These are phyloP conservation scores for Triplophysa tibetana DNA, from an alignment of 2,113 vertebrate species.

Conservation along the genomic window DNA sequence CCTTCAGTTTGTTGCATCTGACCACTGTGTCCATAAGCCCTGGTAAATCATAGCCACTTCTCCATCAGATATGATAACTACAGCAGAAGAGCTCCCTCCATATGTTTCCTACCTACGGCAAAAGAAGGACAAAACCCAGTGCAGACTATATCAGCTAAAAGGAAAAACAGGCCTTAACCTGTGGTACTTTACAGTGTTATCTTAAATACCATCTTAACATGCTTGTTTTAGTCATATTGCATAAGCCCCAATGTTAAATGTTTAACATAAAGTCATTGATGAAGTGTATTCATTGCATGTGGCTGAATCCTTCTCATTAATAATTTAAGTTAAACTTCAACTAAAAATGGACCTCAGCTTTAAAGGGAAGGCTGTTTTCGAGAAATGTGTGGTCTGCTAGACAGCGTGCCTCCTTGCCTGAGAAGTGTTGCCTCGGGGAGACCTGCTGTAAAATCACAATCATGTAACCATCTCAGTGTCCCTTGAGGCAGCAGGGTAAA, in stretches of 20 bases:
- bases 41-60: neutral
- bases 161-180: neutral
- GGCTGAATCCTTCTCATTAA: neutral
- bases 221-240: neutral
- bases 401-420: neutral
- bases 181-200: neutral
- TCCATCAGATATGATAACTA: neutral
- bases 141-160: neutral
- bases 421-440: neutral
- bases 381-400: neutral
- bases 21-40: neutral
- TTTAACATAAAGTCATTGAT: neutral
- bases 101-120: too few relatives aligned
- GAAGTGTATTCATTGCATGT: neutral
- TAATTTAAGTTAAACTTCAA: neutral
- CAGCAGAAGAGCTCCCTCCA: neutral
- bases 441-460: neutral
- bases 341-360: neutral
- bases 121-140: neutral
- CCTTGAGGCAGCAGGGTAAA: neutral
- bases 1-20: constrained; percentile 5
- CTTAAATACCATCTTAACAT: neutral
- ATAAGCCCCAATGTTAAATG: neutral
- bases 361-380: neutral
- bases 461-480: neutral